Percentiles rank a stretch among this genome's conserved stretches.
phyloP scores from a whole-genome alignment of 1,140 invertebrate genomes.

The Polypedilum vanderplanki region DNA sequence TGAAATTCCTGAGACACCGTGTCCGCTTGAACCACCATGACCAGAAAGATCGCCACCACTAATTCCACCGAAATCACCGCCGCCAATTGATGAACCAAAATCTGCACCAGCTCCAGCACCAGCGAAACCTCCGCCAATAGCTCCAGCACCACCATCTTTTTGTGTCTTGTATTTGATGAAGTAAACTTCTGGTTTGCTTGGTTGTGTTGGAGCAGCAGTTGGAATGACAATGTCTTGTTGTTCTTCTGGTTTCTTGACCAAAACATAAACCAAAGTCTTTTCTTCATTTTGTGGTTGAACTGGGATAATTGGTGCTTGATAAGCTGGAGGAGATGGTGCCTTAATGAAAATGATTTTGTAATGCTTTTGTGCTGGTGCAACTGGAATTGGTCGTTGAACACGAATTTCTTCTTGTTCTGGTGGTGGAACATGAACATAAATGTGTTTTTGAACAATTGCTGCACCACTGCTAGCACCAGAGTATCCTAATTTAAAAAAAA shows the following conservation, averaged over 20 bases:
- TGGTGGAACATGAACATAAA: slow-evolving; percentile 41
- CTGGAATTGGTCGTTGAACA: slow-evolving; percentile 48
- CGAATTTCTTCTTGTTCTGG: slow-evolving; percentile 55
- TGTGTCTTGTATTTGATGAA: slow-evolving; percentile 81
- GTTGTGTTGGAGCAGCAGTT: slow-evolving; percentile 65
- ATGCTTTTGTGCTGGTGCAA: slow-evolving; percentile 66
- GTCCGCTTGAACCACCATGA: slow-evolving; percentile 39
- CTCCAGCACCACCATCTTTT: slow-evolving; percentile 48
- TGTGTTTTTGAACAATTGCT: slow-evolving; percentile 65
- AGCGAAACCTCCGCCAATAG: slow-evolving; percentile 40
- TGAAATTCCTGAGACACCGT: background rate
- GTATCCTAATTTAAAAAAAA: slow-evolving; percentile 38
- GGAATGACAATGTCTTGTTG: slow-evolving; percentile 68
- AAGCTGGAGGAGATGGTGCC: slow-evolving; percentile 68
- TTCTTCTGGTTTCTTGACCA: slow-evolving; percentile 78
- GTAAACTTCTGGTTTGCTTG: slow-evolving; percentile 79
- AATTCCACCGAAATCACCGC: slow-evolving; percentile 35
- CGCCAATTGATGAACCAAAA: slow-evolving; percentile 33
- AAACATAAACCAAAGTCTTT: slow-evolving; percentile 83
- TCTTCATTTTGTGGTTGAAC: slow-evolving; percentile 72
- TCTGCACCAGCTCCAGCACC: slow-evolving; percentile 36
- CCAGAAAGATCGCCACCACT: slow-evolving; percentile 37
- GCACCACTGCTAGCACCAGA: slow-evolving; percentile 46
- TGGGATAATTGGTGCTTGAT: slow-evolving; percentile 65
- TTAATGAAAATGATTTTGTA: slow-evolving; percentile 88